phyloP scores from a whole-genome alignment of 2,888 invertebrate species.

The Polietes domitor region DNA sequence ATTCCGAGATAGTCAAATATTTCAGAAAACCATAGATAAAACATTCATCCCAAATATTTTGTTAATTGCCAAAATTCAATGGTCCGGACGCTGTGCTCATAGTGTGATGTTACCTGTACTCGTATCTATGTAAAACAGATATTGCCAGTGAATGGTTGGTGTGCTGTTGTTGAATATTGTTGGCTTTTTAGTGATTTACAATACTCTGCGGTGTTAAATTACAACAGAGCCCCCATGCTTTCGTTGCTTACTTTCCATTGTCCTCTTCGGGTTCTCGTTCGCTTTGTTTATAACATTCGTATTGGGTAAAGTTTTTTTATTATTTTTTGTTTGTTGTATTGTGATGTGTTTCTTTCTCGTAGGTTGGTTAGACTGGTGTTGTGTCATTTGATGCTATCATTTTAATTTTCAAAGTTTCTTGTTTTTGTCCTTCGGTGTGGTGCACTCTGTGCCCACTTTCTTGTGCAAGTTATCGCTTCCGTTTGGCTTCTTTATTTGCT shows the following conservation, averaged over 20 bases:
- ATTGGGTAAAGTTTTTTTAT: constrained; percentile 1
- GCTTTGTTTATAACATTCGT: constrained; percentile 4
- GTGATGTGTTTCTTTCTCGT: neutral
- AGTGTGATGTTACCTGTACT: neutral
- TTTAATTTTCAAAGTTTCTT: constrained; percentile 19
- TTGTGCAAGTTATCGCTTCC: neutral
- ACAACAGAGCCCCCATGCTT: constrained; percentile 10
- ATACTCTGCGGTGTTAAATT: constrained; percentile 36
- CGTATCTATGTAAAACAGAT: constrained; percentile 19
- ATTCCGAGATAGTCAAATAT: no score
- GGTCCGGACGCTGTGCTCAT: neutral
- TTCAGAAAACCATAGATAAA: no score
- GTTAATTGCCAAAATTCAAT: neutral
- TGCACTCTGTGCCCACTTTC: neutral
- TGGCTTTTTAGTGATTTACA: constrained; percentile 31
- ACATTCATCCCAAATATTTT: no score
- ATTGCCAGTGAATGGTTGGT: neutral
- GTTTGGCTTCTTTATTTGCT: neutral
- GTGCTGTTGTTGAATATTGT: neutral
- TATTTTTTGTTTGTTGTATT: neutral
- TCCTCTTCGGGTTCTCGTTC: neutral
- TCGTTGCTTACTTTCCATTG: neutral
- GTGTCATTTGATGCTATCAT: constrained; percentile 17
- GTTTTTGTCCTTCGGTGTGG: neutral
- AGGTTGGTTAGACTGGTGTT: neutral